A percentile compares a stretch with the other conserved stretches of the same genome.
phyloP scores from a whole-genome alignment of 2,888 invertebrate species.

The Stenchaetothrips biformis region DNA sequence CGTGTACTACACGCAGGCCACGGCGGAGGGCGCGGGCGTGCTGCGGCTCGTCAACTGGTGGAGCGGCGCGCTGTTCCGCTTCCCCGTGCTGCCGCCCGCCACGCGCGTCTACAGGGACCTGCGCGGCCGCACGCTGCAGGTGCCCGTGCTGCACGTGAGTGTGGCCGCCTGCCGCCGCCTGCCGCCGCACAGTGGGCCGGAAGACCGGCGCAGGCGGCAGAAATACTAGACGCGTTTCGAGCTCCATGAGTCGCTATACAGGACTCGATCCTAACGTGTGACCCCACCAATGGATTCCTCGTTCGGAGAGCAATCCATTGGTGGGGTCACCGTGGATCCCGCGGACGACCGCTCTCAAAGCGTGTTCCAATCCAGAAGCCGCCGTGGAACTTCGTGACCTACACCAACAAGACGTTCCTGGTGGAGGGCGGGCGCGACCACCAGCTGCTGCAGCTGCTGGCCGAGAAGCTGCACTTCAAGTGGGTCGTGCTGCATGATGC shows the following conservation, averaged over 20 bases:
- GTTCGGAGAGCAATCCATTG: too few species aligned
- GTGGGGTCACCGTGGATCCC: too few species aligned
- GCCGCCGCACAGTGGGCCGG: too few species aligned
- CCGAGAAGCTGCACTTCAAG: slow-evolving; percentile 65
- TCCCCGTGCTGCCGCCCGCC: slow-evolving; percentile 60
- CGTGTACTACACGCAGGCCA: slow-evolving; percentile 67
- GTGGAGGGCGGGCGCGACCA: slow-evolving; percentile 70
- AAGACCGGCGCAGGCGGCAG: too few species aligned
- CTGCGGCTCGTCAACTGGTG: slow-evolving; percentile 69
- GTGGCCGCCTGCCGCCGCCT: too few species aligned
- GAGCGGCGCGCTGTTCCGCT: slow-evolving; percentile 60
- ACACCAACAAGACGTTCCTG: slow-evolving; percentile 50
- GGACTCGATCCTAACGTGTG: too few species aligned
- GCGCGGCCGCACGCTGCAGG: slow-evolving; percentile 57
- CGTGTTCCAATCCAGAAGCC: slow-evolving; percentile 50
- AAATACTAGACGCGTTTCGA: too few species aligned
- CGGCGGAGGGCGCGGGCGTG: slow-evolving; percentile 51
- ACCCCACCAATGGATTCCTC: too few species aligned
- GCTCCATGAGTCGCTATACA: too few species aligned
- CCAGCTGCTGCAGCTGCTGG: slow-evolving; percentile 58
- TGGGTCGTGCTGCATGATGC: slow-evolving; percentile 40
- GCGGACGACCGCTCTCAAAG: too few species aligned
- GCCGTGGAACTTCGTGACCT: slow-evolving; percentile 71
- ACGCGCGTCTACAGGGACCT: slow-evolving; percentile 62
- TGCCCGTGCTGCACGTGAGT: slow-evolving; percentile 69